These are phyloP conservation scores for Syngnathus acus DNA, from an alignment of 2,797 vertebrate species.

Conservation along the genomic window DNA sequence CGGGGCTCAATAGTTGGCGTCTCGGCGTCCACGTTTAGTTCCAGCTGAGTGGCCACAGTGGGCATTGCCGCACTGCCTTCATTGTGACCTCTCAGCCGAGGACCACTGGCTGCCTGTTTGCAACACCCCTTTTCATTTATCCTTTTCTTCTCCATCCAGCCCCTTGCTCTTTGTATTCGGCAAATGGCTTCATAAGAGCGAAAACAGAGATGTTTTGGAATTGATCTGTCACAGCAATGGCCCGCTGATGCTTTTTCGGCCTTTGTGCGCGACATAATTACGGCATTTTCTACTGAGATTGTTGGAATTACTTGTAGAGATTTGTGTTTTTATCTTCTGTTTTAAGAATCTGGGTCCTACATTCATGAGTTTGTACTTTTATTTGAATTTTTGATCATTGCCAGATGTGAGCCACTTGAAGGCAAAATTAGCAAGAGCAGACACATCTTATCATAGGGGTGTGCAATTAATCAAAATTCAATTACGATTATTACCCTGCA, in stretches of 20 bases:
- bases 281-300: constrained; percentile 20
- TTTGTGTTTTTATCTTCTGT: background rate
- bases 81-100: constrained; percentile 63
- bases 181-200: constrained; percentile 61
- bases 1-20: constrained; percentile 61
- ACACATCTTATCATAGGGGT: background rate
- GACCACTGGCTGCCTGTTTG: constrained; percentile 66
- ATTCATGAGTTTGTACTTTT: background rate
- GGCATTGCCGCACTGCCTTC: constrained; percentile 57
- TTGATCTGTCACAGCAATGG: constrained; percentile 60
- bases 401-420: background rate
- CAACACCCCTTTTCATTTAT: constrained; percentile 52
- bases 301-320: background rate
- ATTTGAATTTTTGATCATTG: background rate
- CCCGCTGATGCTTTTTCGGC: constrained; percentile 15
- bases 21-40: constrained; percentile 72
- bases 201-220: constrained; percentile 50
- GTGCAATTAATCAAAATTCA: no score
- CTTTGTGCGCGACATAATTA: constrained; percentile 10
- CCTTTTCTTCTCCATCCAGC: constrained; percentile 34
- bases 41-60: constrained; percentile 69
- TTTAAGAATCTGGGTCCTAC: background rate
- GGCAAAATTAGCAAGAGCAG: background rate
- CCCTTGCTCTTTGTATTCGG: constrained; percentile 37
- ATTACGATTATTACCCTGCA: no score